Conservation (phyloP, 2,888 invertebrate genomes). For the Eupithecia centaureata region DNA sequence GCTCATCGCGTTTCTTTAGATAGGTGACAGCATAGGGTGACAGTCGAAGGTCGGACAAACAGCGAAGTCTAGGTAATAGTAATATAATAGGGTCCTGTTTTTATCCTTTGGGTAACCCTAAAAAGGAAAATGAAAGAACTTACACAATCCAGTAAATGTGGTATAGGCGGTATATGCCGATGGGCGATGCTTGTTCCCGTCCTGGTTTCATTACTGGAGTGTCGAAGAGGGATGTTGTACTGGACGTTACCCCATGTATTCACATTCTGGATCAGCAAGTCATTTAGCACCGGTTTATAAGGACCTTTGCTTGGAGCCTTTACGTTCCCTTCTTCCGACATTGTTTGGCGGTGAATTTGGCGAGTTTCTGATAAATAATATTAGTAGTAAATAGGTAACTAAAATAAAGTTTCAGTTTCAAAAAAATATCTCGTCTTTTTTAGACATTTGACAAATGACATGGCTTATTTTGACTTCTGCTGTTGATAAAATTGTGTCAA, state of each 20-base stretch:
- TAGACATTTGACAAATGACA: background rate
- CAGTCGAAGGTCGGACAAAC: too few species aligned
- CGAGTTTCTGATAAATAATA: background rate
- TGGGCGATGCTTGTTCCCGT: slow-evolving; percentile 64
- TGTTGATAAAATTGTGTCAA: too few species aligned
- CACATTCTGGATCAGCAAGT: slow-evolving; percentile 70
- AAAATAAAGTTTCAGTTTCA: background rate
- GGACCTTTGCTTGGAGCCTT: slow-evolving; percentile 40
- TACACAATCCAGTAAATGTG: slow-evolving; percentile 74
- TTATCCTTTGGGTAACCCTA: too few species aligned
- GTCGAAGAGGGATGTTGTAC: slow-evolving; percentile 72
- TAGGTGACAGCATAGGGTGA: too few species aligned
- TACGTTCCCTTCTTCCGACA: slow-evolving; percentile 48
- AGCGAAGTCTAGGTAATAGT: too few species aligned
- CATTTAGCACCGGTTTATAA: slow-evolving; percentile 61
- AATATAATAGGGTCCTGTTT: too few species aligned
- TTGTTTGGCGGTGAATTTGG: slow-evolving; percentile 40
- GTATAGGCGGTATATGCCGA: slow-evolving; percentile 72
- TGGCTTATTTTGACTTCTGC: too few species aligned
- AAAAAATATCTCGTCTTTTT: background rate
- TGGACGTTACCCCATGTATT: slow-evolving; percentile 80
- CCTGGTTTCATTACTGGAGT: slow-evolving; percentile 73
- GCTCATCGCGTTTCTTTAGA: too few species aligned
- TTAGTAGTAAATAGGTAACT: background rate
- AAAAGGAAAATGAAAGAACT: slow-evolving; percentile 44